Evolutionary conservation across 2,888 invertebrate species (phyloP).

Genomic region (Lasiommata megera): DNA sequence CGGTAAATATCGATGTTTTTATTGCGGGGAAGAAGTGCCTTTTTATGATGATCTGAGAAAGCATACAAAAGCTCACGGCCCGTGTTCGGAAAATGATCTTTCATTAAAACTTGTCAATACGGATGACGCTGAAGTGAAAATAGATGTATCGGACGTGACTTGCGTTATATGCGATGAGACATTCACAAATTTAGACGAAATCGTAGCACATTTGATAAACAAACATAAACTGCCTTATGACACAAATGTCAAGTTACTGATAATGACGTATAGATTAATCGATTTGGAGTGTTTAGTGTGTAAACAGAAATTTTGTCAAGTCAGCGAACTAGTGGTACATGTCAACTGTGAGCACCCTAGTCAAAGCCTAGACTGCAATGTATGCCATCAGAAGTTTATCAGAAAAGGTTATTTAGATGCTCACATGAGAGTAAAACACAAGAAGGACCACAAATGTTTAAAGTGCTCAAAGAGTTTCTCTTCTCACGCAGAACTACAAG

Average conservation of each 20-base stretch:
- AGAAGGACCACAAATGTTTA: conserved; percentile 46
- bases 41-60: conserved; percentile 45
- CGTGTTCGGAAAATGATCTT: conserved; percentile 48
- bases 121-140: conserved; percentile 58
- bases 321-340: conserved; percentile 54
- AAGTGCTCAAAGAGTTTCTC: conserved; percentile 50
- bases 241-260: conserved; percentile 43
- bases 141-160: conserved; percentile 58
- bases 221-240: conserved; percentile 54
- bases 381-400: conserved; percentile 53
- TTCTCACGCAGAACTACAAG: conserved; percentile 43
- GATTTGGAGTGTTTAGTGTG: conserved; percentile 60
- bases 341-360: conserved; percentile 51
- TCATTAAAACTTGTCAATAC: conserved; percentile 55
- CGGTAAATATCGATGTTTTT: conserved; percentile 64
- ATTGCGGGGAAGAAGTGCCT: conserved; percentile 54
- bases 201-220: conserved; percentile 48
- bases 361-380: conserved; percentile 47
- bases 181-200: conserved; percentile 41
- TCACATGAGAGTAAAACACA: conserved; percentile 53
- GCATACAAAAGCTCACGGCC: conserved; percentile 56
- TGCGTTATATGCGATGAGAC: conserved; percentile 53
- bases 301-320: conserved; percentile 45
- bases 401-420: conserved; percentile 54
- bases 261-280: conserved; percentile 50